These are phyloP conservation scores for Scaptomyza caliginosa DNA, from an alignment of 2,888 invertebrate species.

Conservation along the genomic window DNA sequence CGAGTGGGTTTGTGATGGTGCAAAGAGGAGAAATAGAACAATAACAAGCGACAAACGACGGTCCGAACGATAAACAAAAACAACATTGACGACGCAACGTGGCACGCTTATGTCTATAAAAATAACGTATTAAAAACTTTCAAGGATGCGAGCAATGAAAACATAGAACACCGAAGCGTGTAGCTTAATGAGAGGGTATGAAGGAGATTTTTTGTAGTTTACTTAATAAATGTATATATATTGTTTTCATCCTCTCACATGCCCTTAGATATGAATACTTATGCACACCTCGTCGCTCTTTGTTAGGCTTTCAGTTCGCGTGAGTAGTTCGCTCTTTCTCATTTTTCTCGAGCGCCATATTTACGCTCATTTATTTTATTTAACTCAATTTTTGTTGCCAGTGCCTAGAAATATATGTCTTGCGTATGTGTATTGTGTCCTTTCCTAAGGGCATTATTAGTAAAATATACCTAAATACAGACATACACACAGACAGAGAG, in stretches of 20 bases:
- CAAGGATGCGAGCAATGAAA: slow-evolving; percentile 70
- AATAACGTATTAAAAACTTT: slow-evolving; percentile 72
- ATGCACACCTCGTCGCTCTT: slow-evolving; percentile 56
- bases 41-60: slow-evolving; percentile 10
- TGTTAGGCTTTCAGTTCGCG: slow-evolving; percentile 14
- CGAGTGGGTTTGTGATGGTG: slow-evolving; percentile 43
- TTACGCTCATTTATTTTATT: slow-evolving; percentile 56
- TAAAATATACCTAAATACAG: slow-evolving; percentile 46
- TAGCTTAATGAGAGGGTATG: not conserved
- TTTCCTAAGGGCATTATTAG: slow-evolving; percentile 69
- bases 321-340: not conserved
- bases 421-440: slow-evolving; percentile 52
- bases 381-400: slow-evolving; percentile 47
- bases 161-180: slow-evolving; percentile 31
- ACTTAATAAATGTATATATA: slow-evolving; percentile 32
- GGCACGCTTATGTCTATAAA: slow-evolving; percentile 59
- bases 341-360: slow-evolving; percentile 16
- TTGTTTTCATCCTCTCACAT: not conserved
- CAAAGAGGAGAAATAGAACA: not conserved
- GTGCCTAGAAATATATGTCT: slow-evolving; percentile 48
- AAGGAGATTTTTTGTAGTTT: slow-evolving; percentile 16
- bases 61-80: slow-evolving; percentile 47
- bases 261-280: slow-evolving; percentile 8
- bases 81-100: slow-evolving; percentile 50
- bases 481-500: not conserved